Evolutionary conservation across 2,888 invertebrate species (phyloP), one percentile per base, ranked within the genome.

Genomic region (Caenorhabditis virilis): DNA sequence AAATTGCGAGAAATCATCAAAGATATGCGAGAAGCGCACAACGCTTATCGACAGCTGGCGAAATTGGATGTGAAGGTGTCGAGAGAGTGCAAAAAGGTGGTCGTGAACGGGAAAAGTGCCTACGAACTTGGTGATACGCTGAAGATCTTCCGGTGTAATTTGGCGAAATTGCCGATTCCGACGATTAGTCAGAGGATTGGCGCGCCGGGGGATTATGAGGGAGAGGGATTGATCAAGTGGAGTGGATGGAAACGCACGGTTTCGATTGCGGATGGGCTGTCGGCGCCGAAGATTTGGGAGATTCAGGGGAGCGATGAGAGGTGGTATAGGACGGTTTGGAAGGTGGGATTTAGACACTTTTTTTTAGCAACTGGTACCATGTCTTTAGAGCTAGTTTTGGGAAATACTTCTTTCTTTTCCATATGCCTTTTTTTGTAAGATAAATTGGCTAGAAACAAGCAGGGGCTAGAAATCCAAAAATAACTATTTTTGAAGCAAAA

Each of bases 291-390:
- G 47, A 61, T 76, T n/a, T 51, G 74, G 54, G 57, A 49, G 47
- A 65, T 77, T 9, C 39, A 46, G 20, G 75, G 72, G 36, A 57
- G 48, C 33, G 68, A 78, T 45, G 74, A 72, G 13, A 30, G 20
- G 15, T 48, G 45, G 42, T 77, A 78, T 43, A 62, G 59, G 25
- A 60, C 72, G 13, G 72, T 78, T 13, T 75, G 78, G 69, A 78
- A 77, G 61, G 74, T 69, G 13, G 11, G n/a, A n/a, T n/a, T n/a
- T n/a, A n/a, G n/a, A n/a, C n/a, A n/a, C n/a, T n/a, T n/a, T n/a
- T n/a, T n/a, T n/a, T n/a, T n/a, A n/a, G n/a, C n/a, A n/a, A n/a
- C n/a, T n/a, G n/a, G n/a, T n/a, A n/a, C n/a, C n/a, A n/a, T n/a
- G n/a, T n/a, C n/a, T n/a, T n/a, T n/a, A n/a, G n/a, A n/a, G n/a